Conservation (phyloP, 2,113 vertebrate species). For the Tringa solitaria region DNA sequence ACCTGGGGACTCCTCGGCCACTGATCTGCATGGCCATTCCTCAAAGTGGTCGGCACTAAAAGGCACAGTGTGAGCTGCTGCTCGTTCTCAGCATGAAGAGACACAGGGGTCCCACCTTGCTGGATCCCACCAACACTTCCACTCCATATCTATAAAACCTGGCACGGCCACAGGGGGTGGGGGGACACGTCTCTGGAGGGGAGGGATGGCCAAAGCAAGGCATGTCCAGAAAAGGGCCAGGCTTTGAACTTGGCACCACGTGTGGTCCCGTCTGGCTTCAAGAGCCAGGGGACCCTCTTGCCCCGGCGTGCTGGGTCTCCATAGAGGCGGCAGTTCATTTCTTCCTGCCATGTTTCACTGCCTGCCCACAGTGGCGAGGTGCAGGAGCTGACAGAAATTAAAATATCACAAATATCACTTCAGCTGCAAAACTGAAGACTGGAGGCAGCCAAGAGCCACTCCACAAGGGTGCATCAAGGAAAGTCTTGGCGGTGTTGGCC, state of each 20-base stretch:
- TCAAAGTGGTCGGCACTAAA: not conserved
- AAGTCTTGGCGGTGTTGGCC: not conserved
- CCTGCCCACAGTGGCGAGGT: rapidly evolving
- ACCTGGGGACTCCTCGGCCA: rapidly evolving
- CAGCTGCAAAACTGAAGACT: not conserved
- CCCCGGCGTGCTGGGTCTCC: rapidly evolving
- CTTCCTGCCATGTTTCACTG: not conserved
- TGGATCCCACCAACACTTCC: not conserved
- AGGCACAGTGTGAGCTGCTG: not conserved
- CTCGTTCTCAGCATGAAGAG: not conserved
- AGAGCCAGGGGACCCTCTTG: not conserved
- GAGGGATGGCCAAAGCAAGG: not conserved
- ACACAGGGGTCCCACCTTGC: rapidly evolving
- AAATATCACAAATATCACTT: not conserved
- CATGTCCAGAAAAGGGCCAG: not conserved
- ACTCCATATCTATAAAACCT: not conserved
- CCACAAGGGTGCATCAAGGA: not conserved
- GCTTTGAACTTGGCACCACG: not conserved
- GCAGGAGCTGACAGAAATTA: not conserved
- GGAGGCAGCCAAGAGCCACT: not conserved
- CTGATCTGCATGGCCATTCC: not conserved
- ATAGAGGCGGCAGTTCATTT: not conserved
- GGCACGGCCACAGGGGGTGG: rapidly evolving
- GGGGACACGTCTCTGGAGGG: too few species aligned
- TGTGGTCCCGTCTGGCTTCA: not conserved